A percentile compares a stretch with the other conserved stretches of the same genome.
Conservation (phyloP, 2,797 vertebrate species). For the Lacerta viridis region DNA sequence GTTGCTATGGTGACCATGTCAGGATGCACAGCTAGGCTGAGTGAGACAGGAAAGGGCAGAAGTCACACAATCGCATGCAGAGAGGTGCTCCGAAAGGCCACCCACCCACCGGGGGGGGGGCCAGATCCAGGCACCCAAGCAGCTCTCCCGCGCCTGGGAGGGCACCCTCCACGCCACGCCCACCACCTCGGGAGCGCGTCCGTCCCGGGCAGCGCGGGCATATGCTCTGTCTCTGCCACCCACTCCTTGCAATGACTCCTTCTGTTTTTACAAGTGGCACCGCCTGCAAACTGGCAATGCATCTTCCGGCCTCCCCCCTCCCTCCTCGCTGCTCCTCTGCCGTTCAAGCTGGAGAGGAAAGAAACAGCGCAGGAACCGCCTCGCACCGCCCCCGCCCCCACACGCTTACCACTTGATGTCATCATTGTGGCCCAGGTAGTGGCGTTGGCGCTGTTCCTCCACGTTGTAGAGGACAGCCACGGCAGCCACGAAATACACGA, state of each 20-base stretch:
- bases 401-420: constrained; percentile 91
- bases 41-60: background rate
- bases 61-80: background rate
- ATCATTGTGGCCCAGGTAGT: constrained; percentile 93
- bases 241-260: background rate
- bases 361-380: fast-evolving
- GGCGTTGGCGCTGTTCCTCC: constrained; percentile 91
- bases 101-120: too few relatives aligned
- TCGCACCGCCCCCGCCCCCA: fast-evolving
- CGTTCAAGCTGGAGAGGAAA: too few relatives aligned
- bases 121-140: too few relatives aligned
- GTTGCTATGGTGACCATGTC: constrained; percentile 96
- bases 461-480: constrained; percentile 92
- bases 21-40: constrained; percentile 91
- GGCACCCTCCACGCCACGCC: too few relatives aligned
- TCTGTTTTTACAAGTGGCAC: too few relatives aligned
- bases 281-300: too few relatives aligned
- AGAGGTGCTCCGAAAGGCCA: background rate
- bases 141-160: too few relatives aligned
- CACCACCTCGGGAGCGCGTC: too few relatives aligned
- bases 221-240: too few relatives aligned
- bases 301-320: too few relatives aligned
- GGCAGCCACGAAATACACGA: constrained; percentile 92
- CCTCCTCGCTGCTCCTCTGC: too few relatives aligned
- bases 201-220: too few relatives aligned